Evolutionary conservation across 35 echinoderm and acorn worm genomes (phyloP).

Genomic region (Apostichopus japonicus): DNA sequence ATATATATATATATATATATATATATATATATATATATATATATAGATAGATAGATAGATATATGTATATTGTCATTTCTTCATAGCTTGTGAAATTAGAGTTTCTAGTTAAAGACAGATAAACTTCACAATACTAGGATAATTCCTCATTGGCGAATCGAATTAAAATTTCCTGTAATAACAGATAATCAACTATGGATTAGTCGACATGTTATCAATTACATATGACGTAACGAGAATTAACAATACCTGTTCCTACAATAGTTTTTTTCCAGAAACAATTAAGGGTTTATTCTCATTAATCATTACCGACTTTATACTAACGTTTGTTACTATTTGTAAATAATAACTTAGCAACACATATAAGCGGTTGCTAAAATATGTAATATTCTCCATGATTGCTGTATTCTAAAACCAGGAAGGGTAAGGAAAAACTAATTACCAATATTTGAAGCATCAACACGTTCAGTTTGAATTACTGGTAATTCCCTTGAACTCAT

Average conservation of each 20-base stretch:
- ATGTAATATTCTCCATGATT: not conserved
- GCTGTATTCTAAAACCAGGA: not conserved
- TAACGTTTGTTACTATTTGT: too few relatives aligned
- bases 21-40: conserved; percentile 51
- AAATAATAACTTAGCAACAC: too few relatives aligned
- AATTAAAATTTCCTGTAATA: too few relatives aligned
- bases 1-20: conserved; percentile 59
- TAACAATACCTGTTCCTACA: too few relatives aligned
- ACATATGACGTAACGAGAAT: too few relatives aligned
- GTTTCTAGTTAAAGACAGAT: not conserved
- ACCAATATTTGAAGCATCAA: not conserved
- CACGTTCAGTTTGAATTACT: not conserved
- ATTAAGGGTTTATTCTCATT: too few relatives aligned
- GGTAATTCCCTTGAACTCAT: not conserved
- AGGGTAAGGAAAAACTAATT: not conserved
- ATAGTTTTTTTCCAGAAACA: too few relatives aligned
- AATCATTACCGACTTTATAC: too few relatives aligned
- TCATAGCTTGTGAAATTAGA: not conserved
- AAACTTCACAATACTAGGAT: too few relatives aligned
- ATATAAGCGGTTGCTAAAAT: not conserved
- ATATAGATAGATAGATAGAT: conserved; percentile 26
- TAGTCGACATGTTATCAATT: too few relatives aligned
- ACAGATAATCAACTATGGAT: too few relatives aligned
- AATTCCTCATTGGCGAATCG: too few relatives aligned
- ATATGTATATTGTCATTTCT: not conserved